phyloP scores from a whole-genome alignment of 2,888 invertebrate species.

The Drosophila nr. fundita region DNA sequence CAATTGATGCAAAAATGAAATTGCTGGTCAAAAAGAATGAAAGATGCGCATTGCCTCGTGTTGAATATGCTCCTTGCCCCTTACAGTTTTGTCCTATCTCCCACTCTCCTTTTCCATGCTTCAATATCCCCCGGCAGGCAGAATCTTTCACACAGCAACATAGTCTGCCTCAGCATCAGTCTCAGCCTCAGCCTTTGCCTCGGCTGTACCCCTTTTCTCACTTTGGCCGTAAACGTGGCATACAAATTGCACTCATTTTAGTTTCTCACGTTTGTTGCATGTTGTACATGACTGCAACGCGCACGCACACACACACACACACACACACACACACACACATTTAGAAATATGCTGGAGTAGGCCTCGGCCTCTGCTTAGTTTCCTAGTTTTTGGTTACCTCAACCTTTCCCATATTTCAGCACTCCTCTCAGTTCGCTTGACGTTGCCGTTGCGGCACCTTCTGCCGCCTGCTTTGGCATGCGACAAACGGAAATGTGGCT shows the following conservation, averaged over 20 bases:
- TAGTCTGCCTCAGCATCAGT: conserved; percentile 9
- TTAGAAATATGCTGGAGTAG: conserved; percentile 33
- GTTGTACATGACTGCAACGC: conserved; percentile 80
- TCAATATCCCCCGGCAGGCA: not conserved
- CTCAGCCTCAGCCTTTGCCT: not conserved
- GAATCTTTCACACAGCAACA: conserved; percentile 19
- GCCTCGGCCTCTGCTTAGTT: conserved; percentile 61
- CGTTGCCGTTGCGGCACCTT: conserved; percentile 17
- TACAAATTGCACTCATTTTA: conserved; percentile 83
- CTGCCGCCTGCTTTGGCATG: conserved; percentile 57
- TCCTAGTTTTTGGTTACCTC: conserved; percentile 24
- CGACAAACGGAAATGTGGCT: conserved; percentile 82
- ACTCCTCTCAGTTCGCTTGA: not conserved
- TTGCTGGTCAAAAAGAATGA: conserved; percentile 58
- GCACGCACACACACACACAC: conserved; percentile 63
- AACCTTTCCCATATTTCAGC: not conserved
- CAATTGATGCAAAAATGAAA: conserved; percentile 74
- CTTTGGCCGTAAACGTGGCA: conserved; percentile 65
- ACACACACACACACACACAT: conserved; percentile 18
- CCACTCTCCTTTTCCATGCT: not conserved
- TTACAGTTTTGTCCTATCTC: not conserved
- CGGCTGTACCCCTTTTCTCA: not conserved
- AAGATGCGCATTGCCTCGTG: conserved; percentile 41
- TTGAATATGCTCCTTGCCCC: conserved; percentile 14
- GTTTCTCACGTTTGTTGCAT: conserved; percentile 80